Percentiles rank a stretch among this genome's conserved stretches.
phyloP scores from a whole-genome alignment of 2,888 invertebrate genomes.

The Agrilus biguttatus region DNA sequence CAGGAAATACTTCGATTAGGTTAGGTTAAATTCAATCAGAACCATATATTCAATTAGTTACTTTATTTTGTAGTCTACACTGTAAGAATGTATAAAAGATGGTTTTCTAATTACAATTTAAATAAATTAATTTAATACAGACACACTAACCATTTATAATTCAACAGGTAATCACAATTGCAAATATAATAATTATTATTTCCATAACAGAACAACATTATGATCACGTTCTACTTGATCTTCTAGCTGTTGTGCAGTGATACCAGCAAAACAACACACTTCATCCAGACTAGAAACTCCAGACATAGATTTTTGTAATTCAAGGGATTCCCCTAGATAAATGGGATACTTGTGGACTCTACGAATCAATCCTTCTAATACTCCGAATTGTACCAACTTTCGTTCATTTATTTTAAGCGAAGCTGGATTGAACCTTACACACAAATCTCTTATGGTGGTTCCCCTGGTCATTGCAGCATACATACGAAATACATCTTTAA shows the following conservation, averaged over 20 bases:
- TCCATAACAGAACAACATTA: conserved; percentile 68
- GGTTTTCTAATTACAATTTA: background rate
- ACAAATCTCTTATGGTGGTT: conserved; percentile 53
- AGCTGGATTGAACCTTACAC: conserved; percentile 55
- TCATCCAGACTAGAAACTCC: conserved; percentile 76
- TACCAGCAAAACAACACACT: conserved; percentile 73
- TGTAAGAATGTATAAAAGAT: background rate
- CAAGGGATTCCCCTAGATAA: conserved; percentile 19
- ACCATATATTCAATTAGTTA: too few species aligned
- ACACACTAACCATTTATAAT: background rate
- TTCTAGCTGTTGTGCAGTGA: conserved; percentile 61
- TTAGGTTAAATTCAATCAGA: too few species aligned
- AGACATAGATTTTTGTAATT: conserved; percentile 54
- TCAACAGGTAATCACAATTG: background rate
- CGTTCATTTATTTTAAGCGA: conserved; percentile 63
- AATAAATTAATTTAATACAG: conserved; percentile 1
- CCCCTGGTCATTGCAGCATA: conserved; percentile 58
- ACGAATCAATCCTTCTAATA: conserved; percentile 71
- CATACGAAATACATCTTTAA: conserved; percentile 44
- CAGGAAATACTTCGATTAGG: too few species aligned
- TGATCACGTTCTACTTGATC: conserved; percentile 73
- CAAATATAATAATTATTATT: conserved; percentile 31
- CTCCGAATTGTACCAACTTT: conserved; percentile 73
- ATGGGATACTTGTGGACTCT: conserved; percentile 54
- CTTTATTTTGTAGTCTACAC: too few species aligned